Conservation (phyloP, 2,888 invertebrate genomes). For the Ochropacha duplaris region DNA sequence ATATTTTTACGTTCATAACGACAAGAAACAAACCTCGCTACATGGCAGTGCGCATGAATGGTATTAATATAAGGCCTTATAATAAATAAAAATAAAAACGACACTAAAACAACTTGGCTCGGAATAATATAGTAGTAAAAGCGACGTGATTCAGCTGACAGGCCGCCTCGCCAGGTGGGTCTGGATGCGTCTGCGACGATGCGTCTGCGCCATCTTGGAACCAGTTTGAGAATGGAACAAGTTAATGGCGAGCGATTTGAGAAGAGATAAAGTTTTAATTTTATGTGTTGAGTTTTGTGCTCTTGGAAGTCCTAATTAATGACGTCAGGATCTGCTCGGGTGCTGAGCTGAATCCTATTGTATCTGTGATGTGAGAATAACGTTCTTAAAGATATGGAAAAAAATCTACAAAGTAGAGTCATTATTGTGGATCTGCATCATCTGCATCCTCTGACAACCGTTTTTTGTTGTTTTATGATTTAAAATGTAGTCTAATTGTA, state of each 20-base stretch:
- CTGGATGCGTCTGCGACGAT: constrained; percentile 24
- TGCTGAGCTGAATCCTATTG: no score
- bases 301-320: neutral
- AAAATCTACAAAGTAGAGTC: no score
- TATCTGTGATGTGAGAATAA: no score
- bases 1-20: neutral
- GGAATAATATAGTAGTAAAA: constrained; percentile 41
- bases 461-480: no score
- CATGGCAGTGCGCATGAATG: constrained; percentile 53
- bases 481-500: no score
- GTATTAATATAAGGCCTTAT: constrained; percentile 49
- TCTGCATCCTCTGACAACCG: no score
- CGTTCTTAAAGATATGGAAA: no score
- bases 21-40: constrained; percentile 29
- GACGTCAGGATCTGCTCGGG: no score
- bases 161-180: constrained; percentile 42
- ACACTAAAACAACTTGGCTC: constrained; percentile 40
- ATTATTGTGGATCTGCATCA: no score
- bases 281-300: neutral
- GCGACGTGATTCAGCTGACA: constrained; percentile 20
- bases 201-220: constrained; percentile 32
- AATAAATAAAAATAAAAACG: constrained; percentile 28
- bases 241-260: constrained; percentile 13
- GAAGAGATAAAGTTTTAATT: neutral
- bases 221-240: constrained; percentile 31